phyloP scores from a whole-genome alignment of 2,888 invertebrate species.

The Catocala nupta region DNA sequence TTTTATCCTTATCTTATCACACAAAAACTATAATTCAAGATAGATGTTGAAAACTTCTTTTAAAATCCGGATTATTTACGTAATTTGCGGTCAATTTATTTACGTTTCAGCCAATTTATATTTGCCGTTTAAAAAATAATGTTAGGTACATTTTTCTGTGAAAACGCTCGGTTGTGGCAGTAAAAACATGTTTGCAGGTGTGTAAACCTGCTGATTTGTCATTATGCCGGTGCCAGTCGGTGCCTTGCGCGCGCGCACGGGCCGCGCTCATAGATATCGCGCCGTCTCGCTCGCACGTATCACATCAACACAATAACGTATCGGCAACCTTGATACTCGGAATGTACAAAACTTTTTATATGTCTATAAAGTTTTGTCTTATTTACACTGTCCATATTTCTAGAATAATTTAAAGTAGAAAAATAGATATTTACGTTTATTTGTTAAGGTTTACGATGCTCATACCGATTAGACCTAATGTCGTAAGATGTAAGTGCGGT shows the following conservation, averaged over 20 bases:
- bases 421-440: no score
- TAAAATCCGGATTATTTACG: conserved; percentile 42
- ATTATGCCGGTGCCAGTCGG: conserved; percentile 65
- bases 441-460: no score
- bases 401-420: conserved; percentile 12
- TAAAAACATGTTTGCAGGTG: conserved; percentile 42
- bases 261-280: conserved; percentile 12
- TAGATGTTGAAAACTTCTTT: conserved; percentile 34
- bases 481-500: no score
- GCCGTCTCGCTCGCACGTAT: conserved; percentile 46
- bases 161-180: conserved; percentile 30
- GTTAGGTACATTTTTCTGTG: conserved; percentile 22
- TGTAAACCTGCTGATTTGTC: conserved; percentile 51
- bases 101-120: conserved; percentile 29
- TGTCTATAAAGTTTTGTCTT: conserved; percentile 44
- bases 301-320: conserved; percentile 46
- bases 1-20: conserved; percentile 11
- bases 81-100: conserved; percentile 48
- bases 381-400: conserved; percentile 17
- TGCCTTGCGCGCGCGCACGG: conserved; percentile 68
- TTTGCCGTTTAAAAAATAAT: conserved; percentile 32
- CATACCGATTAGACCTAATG: no score
- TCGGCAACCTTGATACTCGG: conserved; percentile 51
- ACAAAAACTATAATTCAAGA: conserved; percentile 35
- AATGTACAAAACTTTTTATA: conserved; percentile 45